Base-by-base conservation (phyloP, 2,113 vertebrate species). In the Regulus satrapa region DNA sequence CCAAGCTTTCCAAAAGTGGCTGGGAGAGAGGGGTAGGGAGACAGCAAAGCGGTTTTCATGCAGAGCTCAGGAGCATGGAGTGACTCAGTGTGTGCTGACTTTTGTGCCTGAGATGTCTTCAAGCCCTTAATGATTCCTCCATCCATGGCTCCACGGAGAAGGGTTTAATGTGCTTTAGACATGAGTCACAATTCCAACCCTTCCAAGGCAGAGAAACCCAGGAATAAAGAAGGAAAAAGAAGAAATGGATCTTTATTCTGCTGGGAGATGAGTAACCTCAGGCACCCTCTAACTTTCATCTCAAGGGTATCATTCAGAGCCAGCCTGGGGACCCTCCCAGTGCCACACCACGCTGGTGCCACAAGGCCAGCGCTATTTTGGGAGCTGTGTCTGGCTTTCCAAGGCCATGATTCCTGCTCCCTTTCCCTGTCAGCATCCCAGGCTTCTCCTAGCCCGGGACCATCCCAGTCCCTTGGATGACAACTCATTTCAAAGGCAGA, bases 401-500 rank as follows among this genome's bases (percentile, higher is more conserved):
- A 91, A 81, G 54, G 62, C 72, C 34, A 3, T 4, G 41, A 32
- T 69, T 40, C 28, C 68, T 41, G 34, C 26, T 83, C 36, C 41
- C 34, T 10, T 61, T 0, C 6, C 72, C 58, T 49, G 24, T 71
- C 75, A 79, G 71, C 51, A 62, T 73, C 74, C 51, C 25, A 17
- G 10, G 38, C 85, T 90, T 31, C 68, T 72, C 76, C 56, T 31
- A 89, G 75, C 78, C 68, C 3, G 4, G 88, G 77, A 84, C 58
- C 66, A 64, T 89, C 68, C 79, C 16, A 3, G 55, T 69, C 71
- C 75, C 48, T 96, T 10, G 89, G 76, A 82, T 64, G 56, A 86
- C 82, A 86, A 4, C 79, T 95, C 90, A 91, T 95, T 94, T 88
- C 83, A 78, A 86, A 96, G 83, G 89, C 95, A 95, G 95, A 93